A percentile compares a stretch with the other conserved stretches of the same genome.
phyloP scores from a whole-genome alignment of 2,888 invertebrate genomes.

The Muscina levida region DNA sequence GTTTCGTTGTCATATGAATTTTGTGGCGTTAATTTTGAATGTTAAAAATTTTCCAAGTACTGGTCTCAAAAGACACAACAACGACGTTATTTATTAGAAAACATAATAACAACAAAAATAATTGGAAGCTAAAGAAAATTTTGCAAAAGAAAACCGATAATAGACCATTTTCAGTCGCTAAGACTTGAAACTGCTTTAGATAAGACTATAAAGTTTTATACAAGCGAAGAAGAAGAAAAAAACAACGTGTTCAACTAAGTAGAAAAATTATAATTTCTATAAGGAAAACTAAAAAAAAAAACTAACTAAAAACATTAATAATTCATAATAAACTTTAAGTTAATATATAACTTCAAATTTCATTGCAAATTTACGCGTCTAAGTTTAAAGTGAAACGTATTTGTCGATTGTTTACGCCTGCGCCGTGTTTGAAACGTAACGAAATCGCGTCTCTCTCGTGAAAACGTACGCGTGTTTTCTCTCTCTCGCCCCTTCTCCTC shows the following conservation, averaged over 20 bases:
- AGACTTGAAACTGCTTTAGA: too few species aligned
- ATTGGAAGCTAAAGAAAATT: background rate
- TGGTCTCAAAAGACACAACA: conserved; percentile 63
- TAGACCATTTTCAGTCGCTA: too few species aligned
- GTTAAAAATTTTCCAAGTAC: conserved; percentile 70
- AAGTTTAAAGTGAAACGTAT: conserved; percentile 12
- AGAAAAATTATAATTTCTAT: background rate
- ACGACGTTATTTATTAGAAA: conserved; percentile 46
- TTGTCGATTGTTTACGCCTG: background rate
- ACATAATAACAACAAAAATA: conserved; percentile 25
- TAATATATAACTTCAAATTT: background rate
- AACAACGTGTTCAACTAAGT: conserved; percentile 4
- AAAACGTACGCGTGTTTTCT: background rate
- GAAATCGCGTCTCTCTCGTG: too few species aligned
- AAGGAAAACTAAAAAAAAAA: conserved; percentile 21
- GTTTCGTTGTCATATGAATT: conserved; percentile 70
- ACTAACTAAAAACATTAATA: background rate
- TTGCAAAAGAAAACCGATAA: conserved; percentile 6
- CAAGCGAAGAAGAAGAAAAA: conserved; percentile 18
- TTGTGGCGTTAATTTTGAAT: conserved; percentile 71
- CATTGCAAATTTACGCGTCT: background rate
- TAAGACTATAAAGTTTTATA: background rate
- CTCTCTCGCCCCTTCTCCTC: too few species aligned
- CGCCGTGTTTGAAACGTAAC: too few species aligned
- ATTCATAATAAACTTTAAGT: background rate